Percentiles rank a stretch among this genome's conserved stretches.
Evolutionary conservation across 2,113 vertebrate genomes (phyloP).

Genomic region (Blennius ocellaris): DNA sequence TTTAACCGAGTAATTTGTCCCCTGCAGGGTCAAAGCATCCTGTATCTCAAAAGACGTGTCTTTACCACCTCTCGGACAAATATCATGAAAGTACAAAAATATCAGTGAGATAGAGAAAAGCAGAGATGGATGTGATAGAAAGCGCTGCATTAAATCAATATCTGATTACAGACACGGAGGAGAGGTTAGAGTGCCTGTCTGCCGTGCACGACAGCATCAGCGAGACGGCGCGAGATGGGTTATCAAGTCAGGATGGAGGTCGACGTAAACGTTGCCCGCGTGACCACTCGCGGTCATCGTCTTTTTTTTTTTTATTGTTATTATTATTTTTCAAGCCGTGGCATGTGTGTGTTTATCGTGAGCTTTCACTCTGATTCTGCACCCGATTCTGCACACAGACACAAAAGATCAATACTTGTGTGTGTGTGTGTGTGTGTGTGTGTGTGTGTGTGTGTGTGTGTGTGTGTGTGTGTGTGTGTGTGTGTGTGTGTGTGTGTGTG

Average conservation of each 20-base stretch:
- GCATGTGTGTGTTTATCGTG: slow-evolving; percentile 4
- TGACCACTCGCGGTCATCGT: slow-evolving; percentile 7
- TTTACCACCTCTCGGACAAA: slow-evolving; percentile 39
- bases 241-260: slow-evolving; percentile 18
- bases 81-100: slow-evolving; percentile 54
- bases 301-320: slow-evolving; percentile 32
- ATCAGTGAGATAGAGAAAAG: slow-evolving; percentile 36
- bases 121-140: slow-evolving; percentile 65
- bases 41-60: slow-evolving; percentile 55
- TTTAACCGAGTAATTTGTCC: slow-evolving; percentile 41
- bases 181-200: slow-evolving; percentile 34
- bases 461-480: slow-evolving; percentile 27
- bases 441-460: slow-evolving; percentile 43
- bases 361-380: slow-evolving; percentile 50
- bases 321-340: too few relatives aligned
- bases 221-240: neutral
- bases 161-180: slow-evolving; percentile 57
- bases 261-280: slow-evolving; percentile 7
- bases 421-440: neutral
- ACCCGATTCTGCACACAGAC: slow-evolving; percentile 36
- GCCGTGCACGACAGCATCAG: neutral
- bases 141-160: slow-evolving; percentile 65
- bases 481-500: slow-evolving; percentile 18
- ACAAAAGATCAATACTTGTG: slow-evolving; percentile 38
- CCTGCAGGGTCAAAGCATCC: slow-evolving; percentile 29